Evolutionary conservation across 1,140 invertebrate species (phyloP).

Genomic region (Streblospio benedicti): DNA sequence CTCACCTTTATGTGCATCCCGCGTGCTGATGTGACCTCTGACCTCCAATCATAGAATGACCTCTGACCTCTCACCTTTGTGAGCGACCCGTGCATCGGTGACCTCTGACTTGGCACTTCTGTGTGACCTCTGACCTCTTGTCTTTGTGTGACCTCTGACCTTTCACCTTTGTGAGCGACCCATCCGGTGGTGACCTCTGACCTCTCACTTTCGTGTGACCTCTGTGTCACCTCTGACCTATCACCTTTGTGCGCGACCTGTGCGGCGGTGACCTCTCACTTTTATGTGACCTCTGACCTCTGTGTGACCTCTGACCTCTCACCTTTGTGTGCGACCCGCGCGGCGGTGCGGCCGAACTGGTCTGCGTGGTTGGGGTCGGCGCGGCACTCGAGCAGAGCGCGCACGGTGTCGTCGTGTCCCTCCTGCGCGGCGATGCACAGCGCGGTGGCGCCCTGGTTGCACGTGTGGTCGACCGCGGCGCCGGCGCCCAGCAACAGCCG

Average conservation of each 20-base stretch:
- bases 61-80: too few species aligned
- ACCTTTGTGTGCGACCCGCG: conserved; percentile 69
- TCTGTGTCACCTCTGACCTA: too few species aligned
- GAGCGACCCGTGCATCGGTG: too few species aligned
- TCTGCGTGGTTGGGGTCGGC: conserved; percentile 88
- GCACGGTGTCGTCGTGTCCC: conserved; percentile 83
- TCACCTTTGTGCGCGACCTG: too few species aligned
- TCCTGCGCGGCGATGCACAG: conserved; percentile 88
- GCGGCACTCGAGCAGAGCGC: conserved; percentile 73
- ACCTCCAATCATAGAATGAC: too few species aligned
- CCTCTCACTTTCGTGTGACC: conserved; percentile 28
- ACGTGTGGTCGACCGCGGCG: conserved; percentile 78
- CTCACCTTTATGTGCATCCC: too few species aligned
- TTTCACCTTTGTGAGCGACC: too few species aligned
- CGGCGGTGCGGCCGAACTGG: conserved; percentile 73
- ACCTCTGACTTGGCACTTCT: too few species aligned
- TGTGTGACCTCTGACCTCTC: conserved; percentile 61
- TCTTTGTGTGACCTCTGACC: too few species aligned
- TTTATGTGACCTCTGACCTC: conserved; percentile 59
- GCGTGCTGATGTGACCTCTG: too few species aligned
- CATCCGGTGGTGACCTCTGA: conserved; percentile 29
- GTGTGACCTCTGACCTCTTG: too few species aligned
- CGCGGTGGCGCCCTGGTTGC: conserved; percentile 89
- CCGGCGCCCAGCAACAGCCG: conserved; percentile 55
- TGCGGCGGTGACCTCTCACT: conserved; percentile 36